Evolutionary conservation across 2,888 invertebrate genomes (phyloP).

Genomic region (Nephrotoma flavescens): DNA sequence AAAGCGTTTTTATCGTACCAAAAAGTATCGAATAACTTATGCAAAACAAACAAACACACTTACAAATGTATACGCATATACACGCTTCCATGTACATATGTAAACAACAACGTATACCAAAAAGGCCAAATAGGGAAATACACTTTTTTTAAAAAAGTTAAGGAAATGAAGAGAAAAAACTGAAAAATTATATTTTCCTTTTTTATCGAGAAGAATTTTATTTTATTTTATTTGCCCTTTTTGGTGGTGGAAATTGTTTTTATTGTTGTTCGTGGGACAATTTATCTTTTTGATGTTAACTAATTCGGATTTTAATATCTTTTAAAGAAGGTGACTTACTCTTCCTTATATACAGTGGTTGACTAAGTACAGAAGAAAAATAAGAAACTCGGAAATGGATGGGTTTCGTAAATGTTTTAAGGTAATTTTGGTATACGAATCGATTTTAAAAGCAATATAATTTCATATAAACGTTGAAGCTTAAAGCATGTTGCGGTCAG

Average conservation of each 20-base stretch:
- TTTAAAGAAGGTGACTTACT: background rate
- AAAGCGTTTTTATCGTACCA: background rate
- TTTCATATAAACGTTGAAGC: no score
- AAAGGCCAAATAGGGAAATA: background rate
- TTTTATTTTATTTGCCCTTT: background rate
- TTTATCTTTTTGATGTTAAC: background rate
- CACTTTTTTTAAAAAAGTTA: background rate
- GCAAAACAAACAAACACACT: background rate
- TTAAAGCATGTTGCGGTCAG: no score
- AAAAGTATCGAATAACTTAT: background rate
- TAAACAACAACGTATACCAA: background rate
- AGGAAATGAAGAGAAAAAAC: background rate
- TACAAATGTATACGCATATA: background rate
- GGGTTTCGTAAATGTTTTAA: background rate
- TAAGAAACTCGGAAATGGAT: background rate
- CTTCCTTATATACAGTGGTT: background rate
- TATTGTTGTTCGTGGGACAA: background rate
- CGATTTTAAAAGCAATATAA: no score
- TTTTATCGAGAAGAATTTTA: background rate
- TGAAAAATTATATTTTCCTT: background rate
- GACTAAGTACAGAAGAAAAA: background rate
- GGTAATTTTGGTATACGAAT: no score
- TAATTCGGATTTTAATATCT: background rate
- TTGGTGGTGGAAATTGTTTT: background rate
- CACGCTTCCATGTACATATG: background rate